Evolutionary conservation across 2,888 invertebrate species (phyloP), one percentile per base, ranked within the genome.

Genomic region (Drosophila monieri): DNA sequence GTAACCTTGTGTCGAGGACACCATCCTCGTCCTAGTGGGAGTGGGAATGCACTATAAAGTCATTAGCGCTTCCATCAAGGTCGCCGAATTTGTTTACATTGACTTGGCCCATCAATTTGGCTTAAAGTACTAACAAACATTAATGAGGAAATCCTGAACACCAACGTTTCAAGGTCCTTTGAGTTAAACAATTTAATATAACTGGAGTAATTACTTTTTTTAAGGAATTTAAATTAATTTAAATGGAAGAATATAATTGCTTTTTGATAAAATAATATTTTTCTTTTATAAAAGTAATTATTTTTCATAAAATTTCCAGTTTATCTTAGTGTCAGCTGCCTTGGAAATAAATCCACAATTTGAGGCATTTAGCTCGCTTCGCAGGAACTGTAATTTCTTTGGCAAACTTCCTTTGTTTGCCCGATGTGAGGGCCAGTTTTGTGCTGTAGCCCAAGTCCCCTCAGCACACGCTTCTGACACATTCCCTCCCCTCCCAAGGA

Each of bases 51-150:
- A 66, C 70, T 73, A 71, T 80, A 80, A 80, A 80, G 64, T 65
- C 78, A 80, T 85, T 85, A 85, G 70, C 61, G 69, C 58, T n/a
- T 51, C 78, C 81, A 87, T 87, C 81, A 83, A 87, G 81, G 88
- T 52, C 52, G 18, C 18, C 18, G 47, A 47, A 73, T 80, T 76
- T 80, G 73, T 70, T 74, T 76, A 47, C 79, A 67, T 78, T 87
- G 85, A 83, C 85, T 83, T 81, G 77, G 67, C 73, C 73, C 64
- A 21, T 48, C 71, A 46, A 54, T 78, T 69, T 66, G 59, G 66
- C 57, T 41, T 14, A 61, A 61, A 61, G 43, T 52, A 58, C 71
- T 55, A 48, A 78, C 48, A 48, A 61, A 56, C 73, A 83, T 77
- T 77, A 74, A 80, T 73, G 67, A 44, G 27, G 53, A 68, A 68